Evolutionary conservation across 1,140 invertebrate species (phyloP).

Genomic region (Zaprionus gabonicus): DNA sequence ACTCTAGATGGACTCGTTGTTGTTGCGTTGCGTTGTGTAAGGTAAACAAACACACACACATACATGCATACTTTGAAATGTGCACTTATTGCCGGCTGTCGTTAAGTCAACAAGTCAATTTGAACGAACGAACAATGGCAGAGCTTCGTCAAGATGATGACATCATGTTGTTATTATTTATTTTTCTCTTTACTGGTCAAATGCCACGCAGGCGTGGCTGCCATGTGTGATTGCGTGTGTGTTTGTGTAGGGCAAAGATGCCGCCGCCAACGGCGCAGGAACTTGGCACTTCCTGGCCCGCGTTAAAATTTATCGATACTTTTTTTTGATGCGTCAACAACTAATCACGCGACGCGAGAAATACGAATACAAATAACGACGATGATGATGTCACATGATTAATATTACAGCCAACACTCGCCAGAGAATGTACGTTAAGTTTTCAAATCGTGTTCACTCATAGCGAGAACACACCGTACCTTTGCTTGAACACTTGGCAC

Average conservation of each 20-base stretch:
- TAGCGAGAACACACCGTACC: slow-evolving; percentile 23
- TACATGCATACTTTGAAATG: slow-evolving; percentile 32
- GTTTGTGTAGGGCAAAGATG: slow-evolving; percentile 1
- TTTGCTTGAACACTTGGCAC: slow-evolving; percentile 63
- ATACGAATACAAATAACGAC: slow-evolving; percentile 39
- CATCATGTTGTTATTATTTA: slow-evolving; percentile 37
- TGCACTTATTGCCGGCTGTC: slow-evolving; percentile 56
- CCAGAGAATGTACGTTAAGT: neutral
- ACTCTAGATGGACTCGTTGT: slow-evolving; percentile 38
- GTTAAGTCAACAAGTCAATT: slow-evolving; percentile 71
- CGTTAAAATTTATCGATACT: slow-evolving; percentile 10
- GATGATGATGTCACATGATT: slow-evolving; percentile 79
- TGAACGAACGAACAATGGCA: slow-evolving; percentile 23
- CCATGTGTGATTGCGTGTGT: neutral
- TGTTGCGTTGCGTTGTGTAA: slow-evolving; percentile 19
- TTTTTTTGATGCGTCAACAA: slow-evolving; percentile 29
- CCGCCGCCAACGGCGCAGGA: slow-evolving; percentile 17
- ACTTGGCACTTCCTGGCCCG: slow-evolving; percentile 32
- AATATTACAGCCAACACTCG: slow-evolving; percentile 19
- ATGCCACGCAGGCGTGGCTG: slow-evolving; percentile 47
- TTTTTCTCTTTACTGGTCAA: slow-evolving; percentile 19
- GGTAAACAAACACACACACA: slow-evolving; percentile 34
- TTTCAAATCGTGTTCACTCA: neutral
- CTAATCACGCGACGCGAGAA: slow-evolving; percentile 59
- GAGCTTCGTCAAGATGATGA: slow-evolving; percentile 55